A percentile compares a stretch with the other conserved stretches of the same genome.
Conservation (phyloP, 35 echinoderm and acorn worm genomes). For the Diadema setosum region DNA sequence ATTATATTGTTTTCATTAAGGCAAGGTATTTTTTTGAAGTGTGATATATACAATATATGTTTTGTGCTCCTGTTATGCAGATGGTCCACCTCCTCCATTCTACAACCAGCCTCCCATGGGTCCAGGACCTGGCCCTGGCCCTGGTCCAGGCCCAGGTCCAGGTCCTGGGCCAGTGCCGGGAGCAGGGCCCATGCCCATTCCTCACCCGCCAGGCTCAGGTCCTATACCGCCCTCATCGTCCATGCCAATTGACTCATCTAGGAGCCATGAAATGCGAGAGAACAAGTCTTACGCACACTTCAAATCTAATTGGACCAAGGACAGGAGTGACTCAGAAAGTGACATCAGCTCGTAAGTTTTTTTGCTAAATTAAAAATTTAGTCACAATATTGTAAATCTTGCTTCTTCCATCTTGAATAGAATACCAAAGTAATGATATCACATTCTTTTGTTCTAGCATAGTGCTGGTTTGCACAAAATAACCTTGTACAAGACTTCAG, state of each 20-base stretch:
- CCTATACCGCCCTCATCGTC: neutral
- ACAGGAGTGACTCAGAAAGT: neutral
- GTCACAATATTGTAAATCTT: no score
- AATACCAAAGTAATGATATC: no score
- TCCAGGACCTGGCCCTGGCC: neutral
- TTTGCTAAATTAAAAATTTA: no score
- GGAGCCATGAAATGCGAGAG: no score
- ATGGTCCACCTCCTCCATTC: conserved; percentile 7
- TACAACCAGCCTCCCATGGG: neutral
- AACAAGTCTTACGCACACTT: neutral
- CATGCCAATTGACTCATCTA: no score
- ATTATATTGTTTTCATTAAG: no score
- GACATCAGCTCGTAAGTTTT: neutral
- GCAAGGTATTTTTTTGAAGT: neutral
- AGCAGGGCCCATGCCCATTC: neutral
- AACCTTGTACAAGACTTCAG: no score
- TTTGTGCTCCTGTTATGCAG: neutral
- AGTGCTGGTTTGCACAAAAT: no score
- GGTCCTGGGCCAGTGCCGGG: neutral
- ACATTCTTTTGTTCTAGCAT: no score
- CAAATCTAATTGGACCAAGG: neutral
- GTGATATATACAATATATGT: neutral
- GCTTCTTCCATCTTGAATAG: neutral
- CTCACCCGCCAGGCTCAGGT: neutral
- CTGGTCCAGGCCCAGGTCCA: neutral